Conservation (phyloP, 1,140 invertebrate species). For the Lysiphlebus fabarum region DNA sequence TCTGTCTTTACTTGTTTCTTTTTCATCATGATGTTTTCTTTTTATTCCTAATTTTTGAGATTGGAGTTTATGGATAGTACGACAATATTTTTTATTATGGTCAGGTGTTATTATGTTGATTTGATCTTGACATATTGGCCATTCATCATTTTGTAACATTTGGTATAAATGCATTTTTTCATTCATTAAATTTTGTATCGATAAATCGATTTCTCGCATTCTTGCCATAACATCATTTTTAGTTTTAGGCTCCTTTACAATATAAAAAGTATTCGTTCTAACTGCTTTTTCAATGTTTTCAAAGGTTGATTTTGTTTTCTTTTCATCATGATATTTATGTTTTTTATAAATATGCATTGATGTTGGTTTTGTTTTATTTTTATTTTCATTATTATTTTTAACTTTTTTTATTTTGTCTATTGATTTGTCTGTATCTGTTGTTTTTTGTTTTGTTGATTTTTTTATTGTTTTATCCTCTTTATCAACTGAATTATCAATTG, state of each 20-base stretch:
- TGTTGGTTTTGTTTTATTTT: constrained; percentile 4
- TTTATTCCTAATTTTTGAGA: constrained; percentile 10
- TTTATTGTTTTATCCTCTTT: not conserved
- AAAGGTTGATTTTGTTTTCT: constrained; percentile 14
- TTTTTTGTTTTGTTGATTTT: not conserved
- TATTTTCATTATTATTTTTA: not conserved
- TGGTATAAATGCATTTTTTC: constrained; percentile 48
- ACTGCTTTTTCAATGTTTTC: constrained; percentile 23
- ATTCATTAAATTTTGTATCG: constrained; percentile 47
- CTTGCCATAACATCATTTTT: constrained; percentile 39
- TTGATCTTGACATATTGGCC: constrained; percentile 2
- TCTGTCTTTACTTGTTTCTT: constrained; percentile 11
- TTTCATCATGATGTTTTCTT: constrained; percentile 14
- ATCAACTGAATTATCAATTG: not conserved
- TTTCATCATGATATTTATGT: constrained; percentile 19
- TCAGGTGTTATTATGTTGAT: not conserved
- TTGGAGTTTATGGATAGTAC: no score
- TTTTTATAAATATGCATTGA: constrained; percentile 8
- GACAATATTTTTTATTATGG: no score
- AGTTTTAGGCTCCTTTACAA: constrained; percentile 16
- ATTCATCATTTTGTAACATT: constrained; percentile 33
- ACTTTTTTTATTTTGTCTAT: constrained; percentile 12
- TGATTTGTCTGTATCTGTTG: not conserved
- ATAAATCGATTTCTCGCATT: constrained; percentile 50
- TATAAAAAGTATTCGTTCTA: constrained; percentile 12